Percentiles rank a stretch among this genome's conserved stretches.
These are phyloP conservation scores for Bombyx mandarina DNA, from an alignment of 1,140 invertebrate genomes.

Conservation along the genomic window DNA sequence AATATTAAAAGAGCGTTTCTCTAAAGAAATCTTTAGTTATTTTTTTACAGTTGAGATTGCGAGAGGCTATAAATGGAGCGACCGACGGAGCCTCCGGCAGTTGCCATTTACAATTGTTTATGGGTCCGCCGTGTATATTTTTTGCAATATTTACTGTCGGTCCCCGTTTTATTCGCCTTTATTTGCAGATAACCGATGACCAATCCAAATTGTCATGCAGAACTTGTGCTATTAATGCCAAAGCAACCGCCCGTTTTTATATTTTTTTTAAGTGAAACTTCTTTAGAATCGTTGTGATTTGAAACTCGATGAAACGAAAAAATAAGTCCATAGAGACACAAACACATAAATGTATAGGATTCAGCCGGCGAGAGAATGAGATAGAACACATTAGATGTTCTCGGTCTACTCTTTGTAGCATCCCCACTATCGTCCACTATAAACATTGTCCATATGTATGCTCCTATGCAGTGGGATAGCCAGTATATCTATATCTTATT, in stretches of 20 bases:
- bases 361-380: no score
- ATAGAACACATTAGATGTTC: no score
- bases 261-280: no score
- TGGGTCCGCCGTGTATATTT: constrained; percentile 62
- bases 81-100: constrained; percentile 43
- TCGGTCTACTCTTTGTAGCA: no score
- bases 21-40: constrained; percentile 55
- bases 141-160: constrained; percentile 66
- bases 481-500: no score
- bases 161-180: constrained; percentile 45
- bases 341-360: no score
- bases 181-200: constrained; percentile 41
- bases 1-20: constrained; percentile 22
- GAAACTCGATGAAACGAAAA: no score
- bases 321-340: no score
- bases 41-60: constrained; percentile 64
- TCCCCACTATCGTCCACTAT: no score
- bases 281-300: no score
- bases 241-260: background rate
- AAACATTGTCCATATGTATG: no score
- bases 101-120: constrained; percentile 67
- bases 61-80: constrained; percentile 58
- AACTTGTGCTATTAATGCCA: constrained; percentile 13
- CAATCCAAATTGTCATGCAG: constrained; percentile 38
- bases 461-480: no score